Evolutionary conservation across 2,888 invertebrate genomes (phyloP), one percentile per base, ranked within the genome.

Genomic region (Zaprionus bogoriensis): DNA sequence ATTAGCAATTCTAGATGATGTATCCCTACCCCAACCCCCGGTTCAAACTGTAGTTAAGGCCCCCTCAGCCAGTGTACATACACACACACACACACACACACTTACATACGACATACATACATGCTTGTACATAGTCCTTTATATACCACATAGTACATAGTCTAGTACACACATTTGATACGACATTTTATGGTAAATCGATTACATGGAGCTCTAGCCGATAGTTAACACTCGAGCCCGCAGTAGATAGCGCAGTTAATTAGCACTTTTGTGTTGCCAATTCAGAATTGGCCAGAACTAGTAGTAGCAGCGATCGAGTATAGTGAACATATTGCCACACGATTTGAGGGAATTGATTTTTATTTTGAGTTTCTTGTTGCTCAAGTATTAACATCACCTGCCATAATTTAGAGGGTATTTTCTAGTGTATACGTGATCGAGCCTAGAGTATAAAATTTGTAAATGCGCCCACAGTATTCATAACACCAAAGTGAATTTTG

Each of bases 401-500:
- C 39, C 27, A 41, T 23, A 61, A 23, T 45, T 42, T 58, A 14
- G 64, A 59, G 51, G 27, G 36, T 48, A 65, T 50, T 52, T 52
- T 52, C n/a, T 54, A 68, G 63, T 57, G 52, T 42, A 53, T 44
- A 38, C 32, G 30, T 51, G 23, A 47, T 44, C 23, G 30, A 66
- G 39, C 9, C 10, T 55, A 61, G 61, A 10, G 41, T 32, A 22
- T 27, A n/a, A n/a, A 23, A 20, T 20, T 38, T 55, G 39, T 47
- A 47, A 17, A 51, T 46, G 46, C 45, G 63, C 28, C 27, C 47
- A 36, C 52, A 69, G 58, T 79, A 83, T 83, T 83, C 54, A 47
- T 50, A 70, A 74, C 70, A 77, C 76, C 81, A 81, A 83, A 80
- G 74, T 80, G 84, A 77, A 80, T 66, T 73, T 57, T 60, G 30